Conservation (phyloP, 2,888 invertebrate genomes). For the Rhamphomyia laevipes region DNA sequence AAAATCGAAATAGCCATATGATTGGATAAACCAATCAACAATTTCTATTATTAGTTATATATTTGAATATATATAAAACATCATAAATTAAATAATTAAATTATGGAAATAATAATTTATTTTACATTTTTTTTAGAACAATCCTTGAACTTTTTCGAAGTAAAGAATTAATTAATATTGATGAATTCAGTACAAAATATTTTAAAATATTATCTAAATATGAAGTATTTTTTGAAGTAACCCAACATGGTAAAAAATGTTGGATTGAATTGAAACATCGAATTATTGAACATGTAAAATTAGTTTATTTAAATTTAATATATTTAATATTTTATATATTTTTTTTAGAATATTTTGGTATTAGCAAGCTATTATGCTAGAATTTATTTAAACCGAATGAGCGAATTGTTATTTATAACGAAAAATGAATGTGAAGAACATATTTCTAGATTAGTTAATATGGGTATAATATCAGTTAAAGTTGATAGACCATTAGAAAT, state of each 20-base stretch:
- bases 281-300: constrained; percentile 72
- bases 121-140: constrained; percentile 10
- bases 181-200: constrained; percentile 64
- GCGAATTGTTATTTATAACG: constrained; percentile 73
- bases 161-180: constrained; percentile 87
- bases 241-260: constrained; percentile 67
- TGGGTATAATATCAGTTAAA: constrained; percentile 76
- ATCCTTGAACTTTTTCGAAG: constrained; percentile 77
- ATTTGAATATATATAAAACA: too few relatives aligned
- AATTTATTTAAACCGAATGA: constrained; percentile 73
- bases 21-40: too few relatives aligned
- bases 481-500: constrained; percentile 84
- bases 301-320: constrained; percentile 22
- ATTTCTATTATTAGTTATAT: too few relatives aligned
- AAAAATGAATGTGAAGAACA: constrained; percentile 81
- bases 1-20: too few relatives aligned
- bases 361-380: constrained; percentile 95
- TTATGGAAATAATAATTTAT: too few relatives aligned
- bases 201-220: constrained; percentile 62
- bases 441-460: constrained; percentile 77
- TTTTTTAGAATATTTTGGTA: constrained; percentile 54
- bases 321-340: background rate
- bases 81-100: too few relatives aligned
- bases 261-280: constrained; percentile 84
- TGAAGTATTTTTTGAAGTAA: constrained; percentile 59